Percentiles rank a stretch among this genome's conserved stretches.
Conservation (phyloP, 2,113 vertebrate genomes). For the Rhadina sibilatrix region DNA sequence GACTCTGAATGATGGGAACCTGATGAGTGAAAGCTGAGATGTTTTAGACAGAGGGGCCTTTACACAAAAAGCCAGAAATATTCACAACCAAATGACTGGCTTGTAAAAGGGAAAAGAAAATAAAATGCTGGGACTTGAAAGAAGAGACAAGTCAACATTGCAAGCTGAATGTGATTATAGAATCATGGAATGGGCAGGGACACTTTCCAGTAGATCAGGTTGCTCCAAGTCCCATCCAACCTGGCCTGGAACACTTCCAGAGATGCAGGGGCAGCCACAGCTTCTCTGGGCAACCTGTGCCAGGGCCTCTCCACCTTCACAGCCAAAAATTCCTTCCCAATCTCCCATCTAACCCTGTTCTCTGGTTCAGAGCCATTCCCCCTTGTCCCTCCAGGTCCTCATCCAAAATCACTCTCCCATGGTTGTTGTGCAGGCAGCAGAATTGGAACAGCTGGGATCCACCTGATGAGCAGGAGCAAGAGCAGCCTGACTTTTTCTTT, state of each 20-base stretch:
- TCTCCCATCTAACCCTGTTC: accelerated
- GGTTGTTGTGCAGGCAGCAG: neutral
- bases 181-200: neutral
- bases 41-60: neutral
- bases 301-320: accelerated
- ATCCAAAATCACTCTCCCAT: accelerated
- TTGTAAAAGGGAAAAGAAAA: neutral
- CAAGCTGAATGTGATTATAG: neutral
- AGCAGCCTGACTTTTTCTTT: neutral
- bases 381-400: neutral
- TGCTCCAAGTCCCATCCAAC: neutral
- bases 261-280: neutral
- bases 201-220: neutral
- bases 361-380: neutral
- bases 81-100: neutral
- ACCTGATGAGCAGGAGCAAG: neutral
- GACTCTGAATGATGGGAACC: neutral
- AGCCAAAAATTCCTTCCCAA: neutral
- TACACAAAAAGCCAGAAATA: neutral
- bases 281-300: neutral
- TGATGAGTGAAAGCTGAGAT: neutral
- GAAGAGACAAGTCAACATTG: neutral
- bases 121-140: neutral
- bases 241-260: neutral
- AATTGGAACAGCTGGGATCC: neutral